phyloP scores from a whole-genome alignment of 2,113 vertebrate genomes.

The Hemibagrus wyckioides region DNA sequence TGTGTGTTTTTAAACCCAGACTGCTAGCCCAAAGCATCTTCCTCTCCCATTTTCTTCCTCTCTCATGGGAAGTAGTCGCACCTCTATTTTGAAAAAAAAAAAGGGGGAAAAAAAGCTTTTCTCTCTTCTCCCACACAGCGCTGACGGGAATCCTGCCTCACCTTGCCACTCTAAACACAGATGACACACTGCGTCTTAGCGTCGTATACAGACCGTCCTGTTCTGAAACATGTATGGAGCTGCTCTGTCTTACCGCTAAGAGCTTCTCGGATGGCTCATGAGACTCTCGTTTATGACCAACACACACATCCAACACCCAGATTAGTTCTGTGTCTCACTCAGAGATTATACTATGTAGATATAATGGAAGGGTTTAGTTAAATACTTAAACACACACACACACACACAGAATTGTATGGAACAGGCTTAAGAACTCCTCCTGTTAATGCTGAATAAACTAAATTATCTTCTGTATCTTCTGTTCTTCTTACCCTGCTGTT shows the following conservation, averaged over 20 bases:
- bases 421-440: too few species aligned
- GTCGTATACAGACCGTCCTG: not conserved
- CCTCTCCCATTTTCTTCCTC: not conserved
- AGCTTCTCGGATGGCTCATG: not conserved
- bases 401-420: not conserved
- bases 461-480: too few species aligned
- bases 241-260: not conserved
- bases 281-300: not conserved
- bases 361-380: not conserved
- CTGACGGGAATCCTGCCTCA: conserved; percentile 4
- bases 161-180: not conserved
- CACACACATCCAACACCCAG: conserved; percentile 6
- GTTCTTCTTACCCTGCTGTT: too few species aligned
- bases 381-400: not conserved
- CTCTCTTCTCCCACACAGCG: not conserved
- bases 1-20: conserved; percentile 14
- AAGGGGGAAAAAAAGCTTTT: not conserved
- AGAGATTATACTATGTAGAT: not conserved
- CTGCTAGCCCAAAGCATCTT: not conserved
- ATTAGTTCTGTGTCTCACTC: conserved; percentile 17
- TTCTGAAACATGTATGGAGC: not conserved
- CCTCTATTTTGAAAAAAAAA: not conserved
- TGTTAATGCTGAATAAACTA: too few species aligned
- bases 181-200: not conserved
- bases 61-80: not conserved